These are phyloP conservation scores for Nephrotoma guestfalica DNA, from an alignment of 2,888 invertebrate species.

Conservation along the genomic window DNA sequence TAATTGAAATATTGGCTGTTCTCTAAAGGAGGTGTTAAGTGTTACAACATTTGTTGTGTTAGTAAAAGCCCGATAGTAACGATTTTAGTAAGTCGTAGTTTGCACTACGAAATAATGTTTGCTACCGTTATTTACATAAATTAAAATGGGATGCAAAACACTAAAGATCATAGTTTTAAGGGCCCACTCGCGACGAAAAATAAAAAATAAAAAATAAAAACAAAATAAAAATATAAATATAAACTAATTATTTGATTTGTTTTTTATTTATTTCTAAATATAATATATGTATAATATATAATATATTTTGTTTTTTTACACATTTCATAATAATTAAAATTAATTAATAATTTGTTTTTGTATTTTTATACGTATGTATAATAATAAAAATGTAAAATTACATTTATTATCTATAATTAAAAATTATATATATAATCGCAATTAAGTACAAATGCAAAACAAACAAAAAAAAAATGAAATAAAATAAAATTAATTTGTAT, in stretches of 20 bases:
- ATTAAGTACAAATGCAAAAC: not conserved
- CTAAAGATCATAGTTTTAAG: no score
- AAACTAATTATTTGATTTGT: not conserved
- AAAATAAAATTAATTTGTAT: not conserved
- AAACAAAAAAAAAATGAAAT: not conserved
- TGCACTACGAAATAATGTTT: no score
- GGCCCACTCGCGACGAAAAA: no score
- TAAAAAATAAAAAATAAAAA: no score
- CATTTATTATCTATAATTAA: not conserved
- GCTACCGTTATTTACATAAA: no score
- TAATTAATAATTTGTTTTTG: conserved; percentile 2
- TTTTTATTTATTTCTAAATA: not conserved
- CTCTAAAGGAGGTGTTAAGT: no score
- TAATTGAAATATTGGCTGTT: no score
- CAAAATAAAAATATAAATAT: not conserved
- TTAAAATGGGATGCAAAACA: no score
- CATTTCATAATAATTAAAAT: conserved; percentile 1
- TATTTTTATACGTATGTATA: not conserved
- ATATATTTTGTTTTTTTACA: not conserved
- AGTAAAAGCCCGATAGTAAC: no score
- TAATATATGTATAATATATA: not conserved
- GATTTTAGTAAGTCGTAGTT: no score
- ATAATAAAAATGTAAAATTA: not conserved
- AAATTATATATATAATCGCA: not conserved
- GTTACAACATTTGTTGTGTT: no score